Percentiles rank a stretch among this genome's conserved stretches.
These are phyloP conservation scores for Anser brachyrhynchus DNA, from an alignment of 2,113 vertebrate genomes.

Conservation along the genomic window DNA sequence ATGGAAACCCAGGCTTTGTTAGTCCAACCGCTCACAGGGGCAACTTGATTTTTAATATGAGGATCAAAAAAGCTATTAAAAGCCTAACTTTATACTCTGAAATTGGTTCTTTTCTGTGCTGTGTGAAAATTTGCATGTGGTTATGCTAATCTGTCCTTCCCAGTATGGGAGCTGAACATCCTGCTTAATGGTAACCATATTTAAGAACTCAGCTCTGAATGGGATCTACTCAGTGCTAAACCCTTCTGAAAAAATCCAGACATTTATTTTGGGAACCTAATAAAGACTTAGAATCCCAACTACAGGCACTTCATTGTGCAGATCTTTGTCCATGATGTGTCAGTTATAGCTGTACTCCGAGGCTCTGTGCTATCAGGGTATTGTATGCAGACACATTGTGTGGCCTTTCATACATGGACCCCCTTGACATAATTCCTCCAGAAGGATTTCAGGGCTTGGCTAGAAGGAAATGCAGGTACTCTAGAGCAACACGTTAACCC, in stretches of 20 bases:
- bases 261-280: neutral
- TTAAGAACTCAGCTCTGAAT: neutral
- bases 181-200: neutral
- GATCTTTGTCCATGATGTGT: neutral
- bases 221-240: neutral
- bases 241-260: neutral
- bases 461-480: neutral
- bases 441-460: neutral
- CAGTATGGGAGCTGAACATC: neutral
- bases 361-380: neutral
- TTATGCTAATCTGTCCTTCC: constrained; percentile 30
- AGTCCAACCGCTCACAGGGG: accelerated
- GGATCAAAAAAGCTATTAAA: constrained; percentile 39
- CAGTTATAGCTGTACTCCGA: accelerated
- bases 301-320: neutral
- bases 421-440: neutral
- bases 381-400: neutral
- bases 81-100: neutral
- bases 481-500: neutral
- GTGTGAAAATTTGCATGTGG: constrained; percentile 34
- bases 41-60: constrained; percentile 28
- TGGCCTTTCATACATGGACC: neutral
- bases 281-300: neutral
- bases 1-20: neutral
- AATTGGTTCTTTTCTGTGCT: constrained; percentile 8